Evolutionary conservation across 2,113 vertebrate species (phyloP).

Genomic region (Cardinalis cardinalis): DNA sequence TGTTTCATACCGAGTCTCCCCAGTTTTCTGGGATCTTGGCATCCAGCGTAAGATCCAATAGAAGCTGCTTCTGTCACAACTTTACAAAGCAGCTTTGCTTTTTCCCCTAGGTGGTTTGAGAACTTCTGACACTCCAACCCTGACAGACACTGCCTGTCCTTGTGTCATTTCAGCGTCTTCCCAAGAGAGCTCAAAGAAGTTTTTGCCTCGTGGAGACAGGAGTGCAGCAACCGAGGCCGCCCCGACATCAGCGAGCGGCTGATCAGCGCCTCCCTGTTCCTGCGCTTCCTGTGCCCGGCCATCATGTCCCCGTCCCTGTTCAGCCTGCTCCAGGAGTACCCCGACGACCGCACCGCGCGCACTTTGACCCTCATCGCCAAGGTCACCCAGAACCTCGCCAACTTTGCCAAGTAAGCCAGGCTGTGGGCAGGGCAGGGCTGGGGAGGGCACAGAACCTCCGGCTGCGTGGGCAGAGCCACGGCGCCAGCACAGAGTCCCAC

Average conservation of each 20-base stretch:
- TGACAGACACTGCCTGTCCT: not conserved
- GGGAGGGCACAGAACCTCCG: not conserved
- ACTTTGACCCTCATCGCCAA: slow-evolving; percentile 98
- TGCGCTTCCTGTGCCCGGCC: slow-evolving; percentile 95
- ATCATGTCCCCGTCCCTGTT: slow-evolving; percentile 99
- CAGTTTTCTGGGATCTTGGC: not conserved
- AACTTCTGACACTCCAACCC: not conserved
- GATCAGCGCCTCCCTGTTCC: slow-evolving; percentile 95
- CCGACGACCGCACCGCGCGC: slow-evolving; percentile 93
- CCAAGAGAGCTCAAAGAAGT: slow-evolving; percentile 96
- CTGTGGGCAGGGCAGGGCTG: not conserved
- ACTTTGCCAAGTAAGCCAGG: slow-evolving; percentile 90
- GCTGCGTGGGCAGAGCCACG: not conserved
- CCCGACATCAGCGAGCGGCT: slow-evolving; percentile 96
- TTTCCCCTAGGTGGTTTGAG: not conserved
- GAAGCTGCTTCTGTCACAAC: not conserved
- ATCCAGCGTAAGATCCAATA: not conserved
- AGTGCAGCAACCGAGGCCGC: slow-evolving; percentile 92
- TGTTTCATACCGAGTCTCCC: not conserved
- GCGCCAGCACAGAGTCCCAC: not conserved
- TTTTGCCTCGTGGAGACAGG: slow-evolving; percentile 95
- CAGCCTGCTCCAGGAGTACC: slow-evolving; percentile 95
- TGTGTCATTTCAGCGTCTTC: slow-evolving; percentile 82
- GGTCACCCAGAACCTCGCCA: slow-evolving; percentile 98
- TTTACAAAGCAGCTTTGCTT: not conserved